phyloP scores from a whole-genome alignment of 2,113 vertebrate species.

The Thalassarche chlororhynchos region DNA sequence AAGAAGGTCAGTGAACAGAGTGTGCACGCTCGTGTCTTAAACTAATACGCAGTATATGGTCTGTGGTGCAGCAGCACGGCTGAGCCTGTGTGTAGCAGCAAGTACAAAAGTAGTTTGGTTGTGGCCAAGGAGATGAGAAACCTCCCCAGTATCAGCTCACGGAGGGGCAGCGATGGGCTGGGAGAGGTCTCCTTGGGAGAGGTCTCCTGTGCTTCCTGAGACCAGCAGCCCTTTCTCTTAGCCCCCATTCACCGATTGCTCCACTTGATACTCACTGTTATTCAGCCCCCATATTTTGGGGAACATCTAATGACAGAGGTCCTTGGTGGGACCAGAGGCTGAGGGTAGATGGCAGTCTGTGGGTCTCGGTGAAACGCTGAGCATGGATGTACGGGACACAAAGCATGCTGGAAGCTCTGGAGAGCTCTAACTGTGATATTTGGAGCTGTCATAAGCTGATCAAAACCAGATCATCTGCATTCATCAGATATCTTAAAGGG shows the following conservation, averaged over 20 bases:
- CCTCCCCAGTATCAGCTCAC: neutral
- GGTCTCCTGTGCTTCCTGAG: neutral
- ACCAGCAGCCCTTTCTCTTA: neutral
- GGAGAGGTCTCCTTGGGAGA: neutral
- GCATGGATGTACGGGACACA: neutral
- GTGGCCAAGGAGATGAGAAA: neutral
- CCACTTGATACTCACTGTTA: neutral
- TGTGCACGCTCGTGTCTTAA: accelerated
- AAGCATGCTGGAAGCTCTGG: neutral
- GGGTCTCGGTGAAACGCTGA: neutral
- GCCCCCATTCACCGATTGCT: neutral
- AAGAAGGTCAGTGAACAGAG: neutral
- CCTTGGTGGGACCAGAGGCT: neutral
- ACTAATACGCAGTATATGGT: no score
- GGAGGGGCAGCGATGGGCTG: neutral
- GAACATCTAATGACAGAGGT: neutral
- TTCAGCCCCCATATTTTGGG: accelerated
- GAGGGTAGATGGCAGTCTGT: accelerated
- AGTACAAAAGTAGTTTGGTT: neutral
- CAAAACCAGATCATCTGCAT: neutral
- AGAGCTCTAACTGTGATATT: neutral
- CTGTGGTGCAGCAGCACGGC: neutral
- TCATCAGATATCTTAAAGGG: neutral
- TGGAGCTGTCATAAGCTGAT: neutral
- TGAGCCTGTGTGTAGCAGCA: neutral